Evolutionary conservation across 2,888 invertebrate species (phyloP), one percentile per base, ranked within the genome.

Genomic region (Artemia sp.): DNA sequence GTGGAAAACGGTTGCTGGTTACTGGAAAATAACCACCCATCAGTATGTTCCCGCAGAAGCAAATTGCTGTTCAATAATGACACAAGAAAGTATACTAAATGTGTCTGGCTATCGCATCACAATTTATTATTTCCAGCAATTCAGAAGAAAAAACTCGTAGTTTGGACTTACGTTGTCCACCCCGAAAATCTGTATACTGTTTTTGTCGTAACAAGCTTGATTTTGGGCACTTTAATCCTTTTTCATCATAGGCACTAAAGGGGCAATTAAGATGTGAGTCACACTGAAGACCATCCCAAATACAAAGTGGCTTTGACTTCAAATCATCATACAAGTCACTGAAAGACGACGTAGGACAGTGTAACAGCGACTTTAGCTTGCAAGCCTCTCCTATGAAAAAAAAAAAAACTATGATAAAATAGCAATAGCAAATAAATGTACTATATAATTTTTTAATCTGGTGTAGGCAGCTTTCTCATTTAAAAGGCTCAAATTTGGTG

Each of bases 231-330:
- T 58, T 58, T 10, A 19, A 24, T 8, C 64, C 64, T 24, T 58
- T 58, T 11, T 58, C 64, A 58, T 58, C 64, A 58, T 19, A 58
- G 64, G 64, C 64, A 58, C 24, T 24, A 24, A 58, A 58, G 24
- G 64, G 64, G 11, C 64, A 58, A 24, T 58, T 58, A 19, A 58
- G 64, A 10, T 58, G 64, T 9, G 64, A 58, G 24, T 58, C 64
- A 58, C 64, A 58, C 64, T 58, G 64, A 10, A 58, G 64, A 2
- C 64, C 64, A 19, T 24, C 64, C 64, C 64, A 58, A 19, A 58
- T 24, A 24, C 64, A 58, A 9, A 58, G 64, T 9, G 64, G 64
- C 64, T 58, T 24, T 24, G 24, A 19, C 64, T 58, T 58, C n/a
- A 58, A 24, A 9, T n/a, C 64, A 1, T 8, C 11, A 10, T 58